phyloP scores from a whole-genome alignment of 2,888 invertebrate genomes.

The Drosophila limbata region DNA sequence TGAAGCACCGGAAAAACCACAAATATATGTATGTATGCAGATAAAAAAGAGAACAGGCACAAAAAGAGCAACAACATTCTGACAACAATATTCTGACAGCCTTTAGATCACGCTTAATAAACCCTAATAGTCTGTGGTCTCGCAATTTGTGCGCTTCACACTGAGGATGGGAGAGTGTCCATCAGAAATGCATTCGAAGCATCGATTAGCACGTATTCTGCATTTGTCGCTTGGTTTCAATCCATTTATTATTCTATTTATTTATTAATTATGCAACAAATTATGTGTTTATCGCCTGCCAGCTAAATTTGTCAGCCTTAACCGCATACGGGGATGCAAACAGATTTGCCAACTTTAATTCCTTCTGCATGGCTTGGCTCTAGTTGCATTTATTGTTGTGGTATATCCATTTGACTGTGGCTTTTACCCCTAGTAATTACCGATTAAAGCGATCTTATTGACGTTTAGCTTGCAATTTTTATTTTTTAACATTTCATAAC shows the following conservation, averaged over 20 bases:
- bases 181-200: conserved; percentile 22
- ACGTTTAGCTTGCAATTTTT: too few relatives aligned
- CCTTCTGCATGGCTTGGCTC: conserved; percentile 24
- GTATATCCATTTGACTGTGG: conserved; percentile 37
- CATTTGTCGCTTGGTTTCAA: conserved; percentile 25
- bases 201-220: conserved; percentile 35
- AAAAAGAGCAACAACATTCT: conserved; percentile 1
- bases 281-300: conserved; percentile 52
- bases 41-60: background rate
- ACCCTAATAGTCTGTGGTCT: conserved; percentile 75
- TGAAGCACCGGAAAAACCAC: conserved; percentile 50
- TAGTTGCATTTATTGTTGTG: conserved; percentile 51
- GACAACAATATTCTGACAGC: conserved; percentile 31
- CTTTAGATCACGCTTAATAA: conserved; percentile 76
- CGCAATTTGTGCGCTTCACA: conserved; percentile 11
- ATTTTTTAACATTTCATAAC: too few relatives aligned
- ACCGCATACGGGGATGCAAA: conserved; percentile 47
- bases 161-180: conserved; percentile 12
- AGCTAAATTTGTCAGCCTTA: conserved; percentile 46
- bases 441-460: background rate
- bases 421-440: conserved; percentile 1
- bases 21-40: conserved; percentile 21
- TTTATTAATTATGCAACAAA: conserved; percentile 63
- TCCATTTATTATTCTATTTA: conserved; percentile 49
- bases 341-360: conserved; percentile 5